phyloP scores from a whole-genome alignment of 2,888 invertebrate genomes.

The Ophion ellenae region DNA sequence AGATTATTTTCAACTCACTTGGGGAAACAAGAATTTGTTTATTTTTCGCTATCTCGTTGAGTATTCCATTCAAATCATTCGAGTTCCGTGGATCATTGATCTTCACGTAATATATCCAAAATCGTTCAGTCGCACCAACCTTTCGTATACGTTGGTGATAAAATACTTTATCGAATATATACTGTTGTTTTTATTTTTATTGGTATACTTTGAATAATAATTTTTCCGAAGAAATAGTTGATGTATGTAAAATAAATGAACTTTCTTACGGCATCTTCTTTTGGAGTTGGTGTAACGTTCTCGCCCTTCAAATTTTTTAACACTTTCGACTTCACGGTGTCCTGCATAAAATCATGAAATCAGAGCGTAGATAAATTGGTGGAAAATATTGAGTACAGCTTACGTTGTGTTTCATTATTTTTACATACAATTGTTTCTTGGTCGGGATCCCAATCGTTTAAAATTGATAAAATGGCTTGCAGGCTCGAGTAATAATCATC shows the following conservation, averaged over 20 bases:
- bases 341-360: constrained; percentile 26
- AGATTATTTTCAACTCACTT: constrained; percentile 33
- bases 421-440: constrained; percentile 46
- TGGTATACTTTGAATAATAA: not conserved
- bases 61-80: constrained; percentile 67
- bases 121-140: constrained; percentile 50
- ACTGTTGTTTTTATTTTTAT: not conserved
- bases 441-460: constrained; percentile 70
- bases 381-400: not conserved
- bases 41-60: constrained; percentile 66
- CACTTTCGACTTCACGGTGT: constrained; percentile 30
- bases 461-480: constrained; percentile 65
- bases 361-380: not conserved
- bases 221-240: not conserved
- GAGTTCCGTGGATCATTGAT: constrained; percentile 71
- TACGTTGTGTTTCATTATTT: constrained; percentile 1
- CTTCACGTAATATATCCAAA: constrained; percentile 74
- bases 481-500: constrained; percentile 71
- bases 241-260: not conserved
- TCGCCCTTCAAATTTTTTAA: constrained; percentile 30
- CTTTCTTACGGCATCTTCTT: constrained; percentile 33
- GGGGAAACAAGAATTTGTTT: constrained; percentile 18
- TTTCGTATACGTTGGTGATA: not conserved
- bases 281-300: constrained; percentile 9
- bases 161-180: not conserved